phyloP scores from a whole-genome alignment of 2,888 invertebrate genomes.

The Habrosyne pyritoides region DNA sequence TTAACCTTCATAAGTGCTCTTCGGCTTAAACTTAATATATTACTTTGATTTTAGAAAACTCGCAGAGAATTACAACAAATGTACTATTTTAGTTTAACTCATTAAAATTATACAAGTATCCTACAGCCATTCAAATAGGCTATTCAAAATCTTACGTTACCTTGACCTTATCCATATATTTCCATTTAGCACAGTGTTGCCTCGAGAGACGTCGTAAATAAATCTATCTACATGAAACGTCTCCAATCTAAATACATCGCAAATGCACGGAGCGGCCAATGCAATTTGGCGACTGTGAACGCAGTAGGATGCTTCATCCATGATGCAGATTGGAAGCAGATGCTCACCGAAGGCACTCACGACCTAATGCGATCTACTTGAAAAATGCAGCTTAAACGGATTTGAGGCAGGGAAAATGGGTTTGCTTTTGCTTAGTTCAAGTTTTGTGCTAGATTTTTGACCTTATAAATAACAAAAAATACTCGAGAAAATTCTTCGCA shows the following conservation, averaged over 20 bases:
- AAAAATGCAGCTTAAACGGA: background rate
- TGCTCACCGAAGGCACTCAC: background rate
- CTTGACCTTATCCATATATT: background rate
- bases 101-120: too few species aligned
- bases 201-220: background rate
- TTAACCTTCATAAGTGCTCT: too few species aligned
- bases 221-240: background rate
- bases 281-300: background rate
- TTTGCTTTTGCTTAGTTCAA: background rate
- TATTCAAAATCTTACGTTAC: too few species aligned
- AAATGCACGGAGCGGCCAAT: background rate
- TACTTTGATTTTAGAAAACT: too few species aligned
- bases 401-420: background rate
- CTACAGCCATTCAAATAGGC: too few species aligned
- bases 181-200: background rate
- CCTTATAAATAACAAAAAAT: too few species aligned
- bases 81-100: too few species aligned
- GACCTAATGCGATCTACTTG: background rate
- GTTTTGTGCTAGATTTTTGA: background rate
- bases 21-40: too few species aligned
- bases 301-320: background rate
- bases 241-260: background rate
- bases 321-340: background rate
- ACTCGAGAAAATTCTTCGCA: too few species aligned
- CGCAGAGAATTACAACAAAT: too few species aligned